Evolutionary conservation across 2,113 vertebrate genomes (phyloP), one percentile per base, ranked within the genome.

Genomic region (Rhadina sibilatrix): DNA sequence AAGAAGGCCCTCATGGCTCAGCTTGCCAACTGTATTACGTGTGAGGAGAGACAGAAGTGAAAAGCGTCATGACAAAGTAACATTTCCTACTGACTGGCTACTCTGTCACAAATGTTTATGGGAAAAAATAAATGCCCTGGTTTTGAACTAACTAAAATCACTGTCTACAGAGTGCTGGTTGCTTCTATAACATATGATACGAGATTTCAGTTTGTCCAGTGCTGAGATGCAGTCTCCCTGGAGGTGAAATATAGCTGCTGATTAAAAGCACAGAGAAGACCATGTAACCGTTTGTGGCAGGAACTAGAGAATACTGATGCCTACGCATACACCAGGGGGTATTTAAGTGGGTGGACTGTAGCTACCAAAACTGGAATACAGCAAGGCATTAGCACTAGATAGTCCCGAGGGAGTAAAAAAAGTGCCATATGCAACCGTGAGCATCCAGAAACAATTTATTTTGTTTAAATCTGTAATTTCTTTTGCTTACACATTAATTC

Each of bases 341-440:
- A 94, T 94, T 94, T 85, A 63, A 77, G 89, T 83, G 63, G 87
- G 91, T 88, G 87, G 89, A 93, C 71, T 88, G 71, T 49, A 95
- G 76, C 89, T 89, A 89, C 93, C 85, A 75, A 93, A 95, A 93
- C 30, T 78, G 72, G 79, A 88, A 87, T 72, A 68, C 37, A 92
- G 78, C 28, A 94, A 93, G 35, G 38, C 42, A 76, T 50, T 91
- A 87, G 75, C 83, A 81, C 75, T 46, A 86, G n/a, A 60, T 88
- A 46, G 20, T 93, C 64, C 59, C 27, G 40, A 47, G 16, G 63
- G 44, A 91, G 24, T 66, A 87, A 77, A 65, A 65, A 57, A 87
- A 88, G 38, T 64, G 60, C 12, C 68, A 82, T 63, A 94, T 70
- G 65, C 53, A 91, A 87, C 56, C 31, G 46, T 4, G 11, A 93